phyloP scores from a whole-genome alignment of 2,888 invertebrate species.

The Scaptodrosophila latifasciaeformis region DNA sequence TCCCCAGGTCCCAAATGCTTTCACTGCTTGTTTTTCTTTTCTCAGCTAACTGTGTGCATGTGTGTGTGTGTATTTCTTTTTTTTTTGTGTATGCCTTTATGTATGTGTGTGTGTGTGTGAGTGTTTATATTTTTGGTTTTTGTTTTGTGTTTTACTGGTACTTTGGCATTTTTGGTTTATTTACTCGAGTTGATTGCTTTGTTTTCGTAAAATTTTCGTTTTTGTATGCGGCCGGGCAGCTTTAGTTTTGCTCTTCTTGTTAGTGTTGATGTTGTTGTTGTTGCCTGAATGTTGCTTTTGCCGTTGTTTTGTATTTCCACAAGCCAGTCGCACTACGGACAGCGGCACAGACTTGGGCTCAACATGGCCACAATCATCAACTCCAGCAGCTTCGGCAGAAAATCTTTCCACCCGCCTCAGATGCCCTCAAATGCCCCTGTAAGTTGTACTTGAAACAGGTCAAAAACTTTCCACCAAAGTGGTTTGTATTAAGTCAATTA shows the following conservation, averaged over 20 bases:
- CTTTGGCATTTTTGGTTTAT: slow-evolving; percentile 64
- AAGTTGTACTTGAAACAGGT: slow-evolving; percentile 62
- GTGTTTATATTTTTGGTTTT: slow-evolving; percentile 19
- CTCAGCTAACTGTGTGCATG: too few relatives aligned
- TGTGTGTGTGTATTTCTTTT: too few relatives aligned
- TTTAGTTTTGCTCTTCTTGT: too few relatives aligned
- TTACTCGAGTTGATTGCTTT: slow-evolving; percentile 67
- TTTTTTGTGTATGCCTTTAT: neutral
- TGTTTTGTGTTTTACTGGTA: slow-evolving; percentile 41
- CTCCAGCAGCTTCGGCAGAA: slow-evolving; percentile 32
- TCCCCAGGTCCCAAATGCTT: slow-evolving; percentile 26
- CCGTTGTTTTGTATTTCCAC: slow-evolving; percentile 20
- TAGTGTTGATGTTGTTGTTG: slow-evolving; percentile 25
- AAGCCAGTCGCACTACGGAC: slow-evolving; percentile 48
- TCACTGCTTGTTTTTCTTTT: slow-evolving; percentile 34
- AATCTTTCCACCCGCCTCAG: slow-evolving; percentile 3
- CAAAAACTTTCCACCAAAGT: slow-evolving; percentile 64
- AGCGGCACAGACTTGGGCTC: too few relatives aligned
- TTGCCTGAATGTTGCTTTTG: slow-evolving; percentile 21
- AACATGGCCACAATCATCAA: slow-evolving; percentile 63
- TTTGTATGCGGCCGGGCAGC: slow-evolving; percentile 17
- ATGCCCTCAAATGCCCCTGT: slow-evolving; percentile 17
- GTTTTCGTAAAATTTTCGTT: slow-evolving; percentile 56
- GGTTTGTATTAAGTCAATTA: slow-evolving; percentile 68
- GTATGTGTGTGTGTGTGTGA: slow-evolving; percentile 29